A percentile compares a stretch with the other conserved stretches of the same genome.
phyloP scores from a whole-genome alignment of 2,797 vertebrate species.

The Typhlichthys subterraneus region DNA sequence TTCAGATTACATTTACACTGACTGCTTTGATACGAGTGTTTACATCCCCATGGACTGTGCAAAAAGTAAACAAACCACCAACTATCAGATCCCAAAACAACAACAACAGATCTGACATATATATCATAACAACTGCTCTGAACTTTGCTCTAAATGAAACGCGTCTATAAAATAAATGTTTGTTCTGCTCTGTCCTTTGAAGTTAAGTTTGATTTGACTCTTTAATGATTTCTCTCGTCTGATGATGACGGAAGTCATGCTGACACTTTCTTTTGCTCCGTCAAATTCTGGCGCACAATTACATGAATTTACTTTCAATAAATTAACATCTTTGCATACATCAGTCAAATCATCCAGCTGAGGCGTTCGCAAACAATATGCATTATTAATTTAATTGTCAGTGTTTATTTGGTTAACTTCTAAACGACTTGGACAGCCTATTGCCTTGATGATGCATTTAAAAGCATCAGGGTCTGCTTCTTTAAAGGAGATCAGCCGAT shows the following conservation, averaged over 20 bases:
- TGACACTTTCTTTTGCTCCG: slow-evolving; percentile 96
- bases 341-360: slow-evolving; percentile 94
- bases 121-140: slow-evolving; percentile 75
- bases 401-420: slow-evolving; percentile 94
- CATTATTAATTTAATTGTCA: slow-evolving; percentile 99
- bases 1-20: slow-evolving; percentile 73
- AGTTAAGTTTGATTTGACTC: slow-evolving; percentile 79
- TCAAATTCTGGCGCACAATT: slow-evolving; percentile 92
- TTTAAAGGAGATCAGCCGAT: slow-evolving; percentile 78
- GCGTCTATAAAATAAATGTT: slow-evolving; percentile 81
- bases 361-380: slow-evolving; percentile 96
- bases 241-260: slow-evolving; percentile 89
- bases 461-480: slow-evolving; percentile 79
- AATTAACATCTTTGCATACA: slow-evolving; percentile 98
- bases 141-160: slow-evolving; percentile 79
- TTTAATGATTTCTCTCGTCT: slow-evolving; percentile 82
- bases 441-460: slow-evolving; percentile 84
- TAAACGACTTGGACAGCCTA: slow-evolving; percentile 89
- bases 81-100: slow-evolving; percentile 73
- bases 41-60: slow-evolving; percentile 73
- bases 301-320: slow-evolving; percentile 98
- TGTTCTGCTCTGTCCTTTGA: slow-evolving; percentile 78
- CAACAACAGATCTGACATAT: slow-evolving; percentile 79
- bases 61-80: slow-evolving; percentile 77
- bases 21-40: slow-evolving; percentile 78